These are phyloP conservation scores for Tupiocoris notatus DNA, from an alignment of 2,888 invertebrate species.

Conservation along the genomic window DNA sequence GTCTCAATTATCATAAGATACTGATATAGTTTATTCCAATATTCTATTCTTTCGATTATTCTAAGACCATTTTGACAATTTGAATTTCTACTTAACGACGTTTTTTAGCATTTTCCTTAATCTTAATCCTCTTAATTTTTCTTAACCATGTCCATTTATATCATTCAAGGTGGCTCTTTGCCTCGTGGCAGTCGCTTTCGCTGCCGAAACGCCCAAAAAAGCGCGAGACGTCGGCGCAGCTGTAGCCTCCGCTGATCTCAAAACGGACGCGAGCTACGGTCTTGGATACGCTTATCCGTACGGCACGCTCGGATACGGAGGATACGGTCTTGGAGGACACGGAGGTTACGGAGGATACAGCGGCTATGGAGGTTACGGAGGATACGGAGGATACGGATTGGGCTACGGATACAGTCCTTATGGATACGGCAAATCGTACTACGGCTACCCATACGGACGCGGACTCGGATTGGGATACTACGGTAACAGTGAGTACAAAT, in stretches of 20 bases:
- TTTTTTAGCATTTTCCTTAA: too few relatives aligned
- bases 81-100: too few relatives aligned
- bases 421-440: not conserved
- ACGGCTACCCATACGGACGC: not conserved
- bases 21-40: too few relatives aligned
- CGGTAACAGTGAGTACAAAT: too few relatives aligned
- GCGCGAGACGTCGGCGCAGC: constrained; percentile 3
- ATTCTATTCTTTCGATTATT: too few relatives aligned
- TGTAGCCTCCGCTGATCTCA: constrained; percentile 12
- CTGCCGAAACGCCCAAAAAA: constrained; percentile 33
- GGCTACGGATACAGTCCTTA: not conserved
- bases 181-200: constrained; percentile 22
- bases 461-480: not conserved
- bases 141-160: too few relatives aligned
- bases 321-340: constrained; percentile 18
- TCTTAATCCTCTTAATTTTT: too few relatives aligned
- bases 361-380: not conserved
- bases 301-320: constrained; percentile 34
- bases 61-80: too few relatives aligned
- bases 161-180: constrained; percentile 26
- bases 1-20: too few relatives aligned
- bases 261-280: constrained; percentile 34
- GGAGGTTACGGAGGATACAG: not conserved
- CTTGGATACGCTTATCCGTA: constrained; percentile 30
- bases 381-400: not conserved